Percentiles rank a stretch among this genome's conserved stretches.
These are phyloP conservation scores for Tetrapedia diversipes DNA, from an alignment of 2,888 invertebrate genomes.

Conservation along the genomic window DNA sequence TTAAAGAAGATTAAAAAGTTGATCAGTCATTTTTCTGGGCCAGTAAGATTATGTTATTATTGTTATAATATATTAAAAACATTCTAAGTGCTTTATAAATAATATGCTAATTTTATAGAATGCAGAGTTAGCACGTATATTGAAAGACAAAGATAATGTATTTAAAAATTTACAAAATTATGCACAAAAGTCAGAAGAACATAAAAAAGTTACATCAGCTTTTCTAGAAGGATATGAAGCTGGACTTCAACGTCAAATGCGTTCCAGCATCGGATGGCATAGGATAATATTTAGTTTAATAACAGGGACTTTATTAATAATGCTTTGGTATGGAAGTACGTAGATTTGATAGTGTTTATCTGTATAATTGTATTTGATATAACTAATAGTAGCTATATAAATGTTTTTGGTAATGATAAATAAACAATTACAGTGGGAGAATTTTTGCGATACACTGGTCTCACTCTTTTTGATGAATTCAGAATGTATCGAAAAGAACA, in stretches of 20 bases:
- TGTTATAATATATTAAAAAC: not conserved
- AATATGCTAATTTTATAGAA: conserved; percentile 13
- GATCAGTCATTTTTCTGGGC: conserved; percentile 62
- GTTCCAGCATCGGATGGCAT: conserved; percentile 63
- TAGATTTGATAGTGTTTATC: not conserved
- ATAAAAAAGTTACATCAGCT: conserved; percentile 91
- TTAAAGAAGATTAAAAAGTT: conserved; percentile 71
- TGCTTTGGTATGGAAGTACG: conserved; percentile 30
- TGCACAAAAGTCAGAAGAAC: conserved; percentile 85
- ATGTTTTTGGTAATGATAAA: too few species aligned
- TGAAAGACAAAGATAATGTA: conserved; percentile 82
- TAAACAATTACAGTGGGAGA: too few species aligned
- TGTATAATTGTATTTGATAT: too few species aligned
- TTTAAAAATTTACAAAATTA: conserved; percentile 84
- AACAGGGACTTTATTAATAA: not conserved
- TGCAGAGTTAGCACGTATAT: not conserved
- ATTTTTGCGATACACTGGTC: too few species aligned
- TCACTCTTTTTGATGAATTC: too few species aligned
- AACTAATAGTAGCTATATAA: too few species aligned
- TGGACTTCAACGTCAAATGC: conserved; percentile 84
- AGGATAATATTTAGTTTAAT: conserved; percentile 20
- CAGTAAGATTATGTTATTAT: conserved; percentile 51
- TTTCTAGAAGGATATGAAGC: conserved; percentile 96
- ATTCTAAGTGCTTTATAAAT: conserved; percentile 11
- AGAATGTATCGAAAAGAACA: too few species aligned